Evolutionary conservation across 2,797 vertebrate genomes (phyloP).

Genomic region (Gastrophryne carolinensis): DNA sequence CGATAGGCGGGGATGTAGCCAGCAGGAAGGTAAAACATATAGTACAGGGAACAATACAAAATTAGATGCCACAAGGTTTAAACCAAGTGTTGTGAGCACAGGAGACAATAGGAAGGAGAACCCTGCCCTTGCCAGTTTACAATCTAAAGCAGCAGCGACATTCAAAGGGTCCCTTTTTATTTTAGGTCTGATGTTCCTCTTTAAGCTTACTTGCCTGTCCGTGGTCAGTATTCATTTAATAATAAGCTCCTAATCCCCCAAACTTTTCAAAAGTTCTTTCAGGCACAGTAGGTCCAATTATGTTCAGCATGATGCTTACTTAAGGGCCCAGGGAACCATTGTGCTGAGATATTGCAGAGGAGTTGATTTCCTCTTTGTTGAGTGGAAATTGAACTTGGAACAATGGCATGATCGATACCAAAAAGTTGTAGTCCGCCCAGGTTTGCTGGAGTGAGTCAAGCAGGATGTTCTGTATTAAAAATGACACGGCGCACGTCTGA

Average conservation of each 20-base stretch:
- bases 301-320: not conserved
- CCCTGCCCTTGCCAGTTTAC: no score
- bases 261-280: not conserved
- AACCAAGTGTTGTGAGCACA: no score
- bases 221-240: no score
- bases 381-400: slow-evolving; percentile 19
- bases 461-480: slow-evolving; percentile 45
- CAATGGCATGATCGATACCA: slow-evolving; percentile 31
- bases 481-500: slow-evolving; percentile 41
- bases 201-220: no score
- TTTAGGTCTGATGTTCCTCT: no score
- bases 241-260: not conserved
- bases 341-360: not conserved
- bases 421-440: slow-evolving; percentile 10
- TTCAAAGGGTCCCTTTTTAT: no score
- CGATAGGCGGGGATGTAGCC: no score
- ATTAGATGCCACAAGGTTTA: no score
- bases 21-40: no score
- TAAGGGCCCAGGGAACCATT: not conserved
- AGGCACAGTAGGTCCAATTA: not conserved
- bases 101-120: no score
- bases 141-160: no score
- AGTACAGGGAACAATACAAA: no score
- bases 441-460: slow-evolving; percentile 30
- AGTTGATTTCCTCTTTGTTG: not conserved